Conservation (phyloP, 1,140 invertebrate genomes). For the Drosophila yakuba region DNA sequence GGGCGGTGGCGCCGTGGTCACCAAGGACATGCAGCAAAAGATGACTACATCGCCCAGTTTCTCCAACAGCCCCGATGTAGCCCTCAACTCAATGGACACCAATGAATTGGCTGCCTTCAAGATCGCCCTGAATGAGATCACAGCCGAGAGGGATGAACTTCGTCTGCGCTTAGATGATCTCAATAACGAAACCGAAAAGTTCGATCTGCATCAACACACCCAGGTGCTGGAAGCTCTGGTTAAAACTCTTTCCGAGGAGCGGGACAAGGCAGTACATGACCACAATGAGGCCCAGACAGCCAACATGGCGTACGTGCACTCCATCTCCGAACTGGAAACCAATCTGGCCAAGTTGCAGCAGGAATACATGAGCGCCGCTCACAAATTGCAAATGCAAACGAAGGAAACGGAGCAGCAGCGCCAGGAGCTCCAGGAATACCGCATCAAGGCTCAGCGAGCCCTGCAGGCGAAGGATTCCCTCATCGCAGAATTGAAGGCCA, state of each 20-base stretch:
- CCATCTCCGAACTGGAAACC: conserved; percentile 79
- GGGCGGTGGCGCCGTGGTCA: conserved; percentile 32
- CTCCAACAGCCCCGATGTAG: conserved; percentile 18
- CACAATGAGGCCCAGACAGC: conserved; percentile 55
- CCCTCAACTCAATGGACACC: conserved; percentile 39
- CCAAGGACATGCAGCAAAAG: conserved; percentile 49
- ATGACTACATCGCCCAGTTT: conserved; percentile 56
- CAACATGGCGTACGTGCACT: conserved; percentile 72
- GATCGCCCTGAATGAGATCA: conserved; percentile 74
- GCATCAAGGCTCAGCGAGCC: conserved; percentile 89
- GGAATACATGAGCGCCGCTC: conserved; percentile 84
- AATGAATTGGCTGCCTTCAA: conserved; percentile 75
- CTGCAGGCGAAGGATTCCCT: conserved; percentile 92
- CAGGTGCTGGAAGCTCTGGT: conserved; percentile 77
- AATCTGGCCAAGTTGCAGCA: conserved; percentile 85
- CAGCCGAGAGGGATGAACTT: conserved; percentile 71
- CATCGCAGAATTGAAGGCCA: conserved; percentile 87
- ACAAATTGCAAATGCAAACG: conserved; percentile 86
- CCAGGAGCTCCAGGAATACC: conserved; percentile 89
- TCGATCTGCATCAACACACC: conserved; percentile 38
- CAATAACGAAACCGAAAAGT: conserved; percentile 56
- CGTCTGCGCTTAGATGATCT: conserved; percentile 60
- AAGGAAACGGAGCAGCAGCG: conserved; percentile 86
- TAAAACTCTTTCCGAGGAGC: conserved; percentile 83
- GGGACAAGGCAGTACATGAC: conserved; percentile 75